These are phyloP conservation scores for Thereva unica DNA, from an alignment of 2,888 invertebrate species.

Conservation along the genomic window DNA sequence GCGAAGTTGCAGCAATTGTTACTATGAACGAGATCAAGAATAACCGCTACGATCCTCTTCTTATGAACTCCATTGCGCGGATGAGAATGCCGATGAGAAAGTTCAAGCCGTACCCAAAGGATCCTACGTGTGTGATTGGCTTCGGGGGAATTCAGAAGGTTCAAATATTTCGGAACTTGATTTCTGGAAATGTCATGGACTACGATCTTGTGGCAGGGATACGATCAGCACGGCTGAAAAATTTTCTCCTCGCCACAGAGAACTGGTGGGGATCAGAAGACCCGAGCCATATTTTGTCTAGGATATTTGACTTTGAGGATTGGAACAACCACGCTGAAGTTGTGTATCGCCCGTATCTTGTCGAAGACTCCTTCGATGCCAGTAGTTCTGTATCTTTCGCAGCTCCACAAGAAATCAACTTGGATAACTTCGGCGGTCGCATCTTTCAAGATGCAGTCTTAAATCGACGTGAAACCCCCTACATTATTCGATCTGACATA, in stretches of 20 bases:
- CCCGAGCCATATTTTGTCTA: constrained; percentile 72
- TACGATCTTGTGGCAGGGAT: constrained; percentile 93
- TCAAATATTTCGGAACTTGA: constrained; percentile 84
- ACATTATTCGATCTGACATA: constrained; percentile 83
- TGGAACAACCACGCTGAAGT: constrained; percentile 99
- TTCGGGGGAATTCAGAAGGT: constrained; percentile 95
- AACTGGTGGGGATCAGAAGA: constrained; percentile 96
- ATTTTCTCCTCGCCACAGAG: constrained; percentile 82
- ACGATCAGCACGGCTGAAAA: constrained; percentile 83
- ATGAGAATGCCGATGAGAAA: constrained; percentile 31
- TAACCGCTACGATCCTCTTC: constrained; percentile 62
- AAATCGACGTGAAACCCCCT: constrained; percentile 69
- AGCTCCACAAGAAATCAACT: constrained; percentile 60
- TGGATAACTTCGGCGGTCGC: constrained; percentile 77
- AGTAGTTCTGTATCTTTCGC: constrained; percentile 74
- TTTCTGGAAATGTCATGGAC: constrained; percentile 79
- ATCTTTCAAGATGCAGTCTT: constrained; percentile 70
- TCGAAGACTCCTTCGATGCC: constrained; percentile 74
- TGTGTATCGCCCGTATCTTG: constrained; percentile 83
- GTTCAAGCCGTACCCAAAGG: constrained; percentile 50
- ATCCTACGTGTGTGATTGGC: constrained; percentile 83
- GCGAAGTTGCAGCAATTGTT: constrained; percentile 79
- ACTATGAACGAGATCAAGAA: constrained; percentile 75
- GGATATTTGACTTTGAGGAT: constrained; percentile 97
- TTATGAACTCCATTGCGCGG: constrained; percentile 47